A percentile compares a stretch with the other conserved stretches of the same genome.
These are phyloP conservation scores for Drosophila algonquin DNA, from an alignment of 2,888 invertebrate species.

Conservation along the genomic window DNA sequence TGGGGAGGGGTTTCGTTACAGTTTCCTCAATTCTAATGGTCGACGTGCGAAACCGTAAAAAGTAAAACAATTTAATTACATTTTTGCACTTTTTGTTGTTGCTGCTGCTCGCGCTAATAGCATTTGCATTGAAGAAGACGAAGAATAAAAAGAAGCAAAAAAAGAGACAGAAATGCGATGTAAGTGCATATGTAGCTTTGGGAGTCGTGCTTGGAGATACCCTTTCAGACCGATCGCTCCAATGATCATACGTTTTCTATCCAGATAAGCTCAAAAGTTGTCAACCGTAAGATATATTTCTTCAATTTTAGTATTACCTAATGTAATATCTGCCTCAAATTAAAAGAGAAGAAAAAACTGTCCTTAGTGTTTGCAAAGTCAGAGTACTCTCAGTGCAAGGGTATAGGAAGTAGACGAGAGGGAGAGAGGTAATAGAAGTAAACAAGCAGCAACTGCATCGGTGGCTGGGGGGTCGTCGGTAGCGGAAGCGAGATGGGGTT, in stretches of 20 bases:
- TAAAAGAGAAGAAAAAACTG: background rate
- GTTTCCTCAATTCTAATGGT: conserved; percentile 37
- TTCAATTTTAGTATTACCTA: background rate
- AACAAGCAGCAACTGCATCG: background rate
- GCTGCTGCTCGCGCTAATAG: conserved; percentile 53
- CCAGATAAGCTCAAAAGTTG: background rate
- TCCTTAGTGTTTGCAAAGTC: background rate
- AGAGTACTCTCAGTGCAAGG: background rate
- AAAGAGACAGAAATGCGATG: background rate
- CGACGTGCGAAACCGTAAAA: conserved; percentile 74
- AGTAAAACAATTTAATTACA: conserved; percentile 76
- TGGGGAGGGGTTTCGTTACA: conserved; percentile 48
- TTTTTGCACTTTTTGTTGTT: conserved; percentile 48
- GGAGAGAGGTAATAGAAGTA: background rate
- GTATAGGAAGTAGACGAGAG: background rate
- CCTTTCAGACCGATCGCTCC: too few species aligned
- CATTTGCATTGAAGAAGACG: conserved; percentile 49
- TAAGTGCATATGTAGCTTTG: background rate
- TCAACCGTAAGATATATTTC: background rate
- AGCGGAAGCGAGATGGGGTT: conserved; percentile 14
- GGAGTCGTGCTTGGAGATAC: background rate
- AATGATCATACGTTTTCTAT: background rate
- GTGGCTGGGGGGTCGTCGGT: background rate
- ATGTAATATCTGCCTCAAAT: background rate
- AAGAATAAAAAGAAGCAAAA: conserved; percentile 4